Evolutionary conservation across 2,113 vertebrate genomes (phyloP).

Genomic region (Atractosteus spatula): DNA sequence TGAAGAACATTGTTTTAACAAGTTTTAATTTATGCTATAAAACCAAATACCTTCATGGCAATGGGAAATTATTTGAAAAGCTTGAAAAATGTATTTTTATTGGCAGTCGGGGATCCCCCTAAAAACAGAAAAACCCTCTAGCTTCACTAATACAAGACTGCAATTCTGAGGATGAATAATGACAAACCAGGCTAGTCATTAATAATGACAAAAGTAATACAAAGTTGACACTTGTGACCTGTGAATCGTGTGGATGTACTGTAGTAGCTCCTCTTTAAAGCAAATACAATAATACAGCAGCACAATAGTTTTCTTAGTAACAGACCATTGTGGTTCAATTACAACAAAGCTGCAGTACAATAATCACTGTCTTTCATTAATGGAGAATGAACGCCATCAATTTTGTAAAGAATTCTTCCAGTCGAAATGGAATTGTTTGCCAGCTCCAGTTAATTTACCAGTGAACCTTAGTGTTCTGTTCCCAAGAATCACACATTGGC

Average conservation of each 20-base stretch:
- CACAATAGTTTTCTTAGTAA: constrained; percentile 22
- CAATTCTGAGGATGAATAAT: constrained; percentile 6
- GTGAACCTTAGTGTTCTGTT: constrained; percentile 5
- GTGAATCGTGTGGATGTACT: not conserved
- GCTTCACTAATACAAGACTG: constrained; percentile 5
- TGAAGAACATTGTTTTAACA: too few relatives aligned
- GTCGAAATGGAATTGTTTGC: constrained; percentile 6
- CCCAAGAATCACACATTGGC: not conserved
- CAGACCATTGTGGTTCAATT: not conserved
- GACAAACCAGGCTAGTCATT: not conserved
- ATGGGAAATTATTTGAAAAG: constrained; percentile 12
- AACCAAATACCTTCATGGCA: not conserved
- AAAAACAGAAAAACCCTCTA: constrained; percentile 15
- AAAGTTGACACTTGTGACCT: not conserved
- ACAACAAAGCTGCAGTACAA: not conserved
- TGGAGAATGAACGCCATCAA: not conserved
- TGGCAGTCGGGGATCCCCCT: not conserved
- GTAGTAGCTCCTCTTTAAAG: constrained; percentile 37
- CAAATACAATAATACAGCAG: constrained; percentile 48
- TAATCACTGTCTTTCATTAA: not conserved
- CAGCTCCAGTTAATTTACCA: constrained; percentile 22
- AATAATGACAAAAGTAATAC: not conserved
- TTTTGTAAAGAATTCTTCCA: not conserved
- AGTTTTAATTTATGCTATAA: too few relatives aligned
- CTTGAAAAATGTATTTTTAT: constrained; percentile 17